Conservation (phyloP, 2,113 vertebrate genomes). For the Solea senegalensis region DNA sequence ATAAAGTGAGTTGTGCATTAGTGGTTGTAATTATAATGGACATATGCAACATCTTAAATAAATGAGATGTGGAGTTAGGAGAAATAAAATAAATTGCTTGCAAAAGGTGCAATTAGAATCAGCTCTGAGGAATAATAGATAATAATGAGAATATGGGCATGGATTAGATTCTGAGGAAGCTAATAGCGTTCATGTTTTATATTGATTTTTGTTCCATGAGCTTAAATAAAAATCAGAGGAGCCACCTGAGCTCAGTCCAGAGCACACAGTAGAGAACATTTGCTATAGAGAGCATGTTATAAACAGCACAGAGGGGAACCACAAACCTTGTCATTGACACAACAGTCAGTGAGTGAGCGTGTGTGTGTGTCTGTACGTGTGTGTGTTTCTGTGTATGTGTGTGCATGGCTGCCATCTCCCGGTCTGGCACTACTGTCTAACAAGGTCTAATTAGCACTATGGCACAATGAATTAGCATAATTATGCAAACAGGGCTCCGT, state of each 20-base stretch:
- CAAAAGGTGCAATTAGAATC: slow-evolving; percentile 12
- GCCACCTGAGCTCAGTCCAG: slow-evolving; percentile 66
- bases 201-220: slow-evolving; percentile 59
- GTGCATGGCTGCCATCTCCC: slow-evolving; percentile 64
- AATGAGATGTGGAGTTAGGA: background rate
- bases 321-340: slow-evolving; percentile 82
- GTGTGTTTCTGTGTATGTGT: slow-evolving; percentile 44
- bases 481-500: slow-evolving; percentile 79
- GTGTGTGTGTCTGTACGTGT: slow-evolving; percentile 48
- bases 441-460: slow-evolving; percentile 82
- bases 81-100: slow-evolving; percentile 3
- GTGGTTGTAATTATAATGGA: background rate
- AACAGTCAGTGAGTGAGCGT: slow-evolving; percentile 67
- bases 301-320: slow-evolving; percentile 75
- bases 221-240: slow-evolving; percentile 56
- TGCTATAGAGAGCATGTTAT: slow-evolving; percentile 68
- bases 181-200: slow-evolving; percentile 19
- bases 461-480: slow-evolving; percentile 83
- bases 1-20: background rate
- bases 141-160: background rate
- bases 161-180: slow-evolving; percentile 5
- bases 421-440: slow-evolving; percentile 80
- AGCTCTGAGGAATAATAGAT: background rate
- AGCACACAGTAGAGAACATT: slow-evolving; percentile 57
- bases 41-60: background rate